Conservation (phyloP, 2,888 invertebrate species). For the Spisula subtruncata region DNA sequence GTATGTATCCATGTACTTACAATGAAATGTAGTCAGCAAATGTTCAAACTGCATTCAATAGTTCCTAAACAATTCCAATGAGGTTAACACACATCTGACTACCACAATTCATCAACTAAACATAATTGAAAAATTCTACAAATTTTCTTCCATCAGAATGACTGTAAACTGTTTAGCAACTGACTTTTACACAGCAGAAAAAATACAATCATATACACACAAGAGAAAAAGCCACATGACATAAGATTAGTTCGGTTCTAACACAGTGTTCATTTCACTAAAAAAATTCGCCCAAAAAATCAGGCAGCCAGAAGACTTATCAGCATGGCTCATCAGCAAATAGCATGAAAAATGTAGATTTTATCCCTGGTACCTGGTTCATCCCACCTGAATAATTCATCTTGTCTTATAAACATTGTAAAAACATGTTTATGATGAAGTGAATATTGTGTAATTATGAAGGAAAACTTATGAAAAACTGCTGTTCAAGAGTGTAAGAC, state of each 20-base stretch:
- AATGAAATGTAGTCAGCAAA: not conserved
- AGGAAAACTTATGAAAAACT: not conserved
- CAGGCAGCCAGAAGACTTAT: conserved; percentile 35
- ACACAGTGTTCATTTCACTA: conserved; percentile 23
- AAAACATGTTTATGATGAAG: conserved; percentile 20
- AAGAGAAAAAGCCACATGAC: not conserved
- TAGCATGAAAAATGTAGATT: conserved; percentile 24
- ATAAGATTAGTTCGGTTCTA: conserved; percentile 15
- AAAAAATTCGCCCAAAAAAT: conserved; percentile 2
- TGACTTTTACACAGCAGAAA: not conserved
- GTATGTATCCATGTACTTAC: conserved; percentile 1
- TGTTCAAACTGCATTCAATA: not conserved
- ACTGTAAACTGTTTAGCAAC: not conserved
- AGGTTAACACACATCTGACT: not conserved
- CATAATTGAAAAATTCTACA: not conserved
- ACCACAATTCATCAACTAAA: not conserved
- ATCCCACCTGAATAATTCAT: conserved; percentile 39
- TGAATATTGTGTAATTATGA: conserved; percentile 8
- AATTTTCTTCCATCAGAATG: not conserved
- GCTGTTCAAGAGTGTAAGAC: not conserved
- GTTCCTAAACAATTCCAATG: not conserved
- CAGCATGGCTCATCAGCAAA: conserved; percentile 29
- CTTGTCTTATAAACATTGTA: conserved; percentile 37
- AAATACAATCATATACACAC: not conserved
- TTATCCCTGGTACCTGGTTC: conserved; percentile 27